Evolutionary conservation across 2,888 invertebrate genomes (phyloP), one percentile per base, ranked within the genome.

Genomic region (Drosophila tanythrix): DNA sequence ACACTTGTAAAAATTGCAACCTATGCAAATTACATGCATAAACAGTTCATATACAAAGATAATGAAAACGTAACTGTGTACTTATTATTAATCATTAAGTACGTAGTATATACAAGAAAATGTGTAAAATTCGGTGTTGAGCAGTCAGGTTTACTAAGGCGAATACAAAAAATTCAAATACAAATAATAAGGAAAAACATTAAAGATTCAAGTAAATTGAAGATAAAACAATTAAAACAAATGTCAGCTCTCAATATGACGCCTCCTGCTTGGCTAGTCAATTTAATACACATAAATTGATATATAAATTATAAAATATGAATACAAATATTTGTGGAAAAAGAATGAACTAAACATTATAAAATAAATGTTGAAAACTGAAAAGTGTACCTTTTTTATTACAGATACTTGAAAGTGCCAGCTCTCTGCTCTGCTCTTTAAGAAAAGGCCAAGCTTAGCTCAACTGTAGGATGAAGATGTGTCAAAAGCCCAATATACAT

Each of bases 351-450:
- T 90, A 81, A 90, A 83, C 71, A 81, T 83, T 77, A 71, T 48
- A 70, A 89, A 87, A 90, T 87, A 87, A 87, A 87, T 87, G 87
- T 90, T 87, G 72, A 90, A 90, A 87, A 87, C 89, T 74, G 82
- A 84, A 68, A n/a, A 2, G 21, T 43, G 10, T 0, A 6, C 7
- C 15, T 31, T 8, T 56, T 62, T 61, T 59, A 48, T 63, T 51
- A 29, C 27, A 36, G 27, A 5, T 66, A 38, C 13, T 27, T 18
- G 15, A 55, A 27, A 36, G 27, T 2, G 1, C 11, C 7, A 13
- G 36, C 36, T 13, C 13, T 29, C 7, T 7, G 36, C 36, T 13
- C 13, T 29, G n/a, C 29, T n/a, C n/a, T 40, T 29, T 56, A 38
- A 38, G 10, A 21, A 40, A 55, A 55, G 6, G 18, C 27, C 27